These are phyloP conservation scores for Pheosia gnoma DNA, from an alignment of 2,888 invertebrate genomes.

Conservation along the genomic window DNA sequence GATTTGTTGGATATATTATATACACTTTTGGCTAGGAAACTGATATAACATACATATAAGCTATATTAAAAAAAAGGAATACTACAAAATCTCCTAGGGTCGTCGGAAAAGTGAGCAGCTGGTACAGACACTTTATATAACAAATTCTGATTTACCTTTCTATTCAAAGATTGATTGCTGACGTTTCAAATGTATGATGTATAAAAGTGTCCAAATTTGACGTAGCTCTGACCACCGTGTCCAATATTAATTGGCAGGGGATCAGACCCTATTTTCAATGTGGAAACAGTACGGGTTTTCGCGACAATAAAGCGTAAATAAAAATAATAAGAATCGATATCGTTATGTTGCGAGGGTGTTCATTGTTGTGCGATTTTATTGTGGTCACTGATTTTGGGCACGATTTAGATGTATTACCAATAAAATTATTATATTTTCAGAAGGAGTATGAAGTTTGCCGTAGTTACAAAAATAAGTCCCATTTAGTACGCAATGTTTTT, in stretches of 20 bases:
- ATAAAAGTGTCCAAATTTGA: constrained; percentile 62
- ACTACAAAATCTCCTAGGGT: too few species aligned
- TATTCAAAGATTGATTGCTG: constrained; percentile 51
- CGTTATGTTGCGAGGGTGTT: constrained; percentile 71
- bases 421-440: not conserved
- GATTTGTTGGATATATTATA: too few species aligned
- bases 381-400: constrained; percentile 43
- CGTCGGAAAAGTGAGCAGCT: constrained; percentile 1
- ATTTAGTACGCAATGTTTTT: too few species aligned
- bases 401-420: not conserved
- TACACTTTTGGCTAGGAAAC: too few species aligned
- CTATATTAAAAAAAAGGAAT: too few species aligned
- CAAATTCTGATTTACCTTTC: constrained; percentile 15
- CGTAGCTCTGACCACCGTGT: constrained; percentile 76
- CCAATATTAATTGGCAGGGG: constrained; percentile 83
- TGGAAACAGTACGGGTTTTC: constrained; percentile 68
- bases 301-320: constrained; percentile 65
- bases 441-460: not conserved
- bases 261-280: constrained; percentile 58
- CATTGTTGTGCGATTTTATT: constrained; percentile 54
- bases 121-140: not conserved
- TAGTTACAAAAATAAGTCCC: too few species aligned
- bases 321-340: constrained; percentile 72
- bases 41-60: too few species aligned
- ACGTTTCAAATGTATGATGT: constrained; percentile 43